Evolutionary conservation across 2,797 vertebrate species (phyloP).

Genomic region (Hippoglossus hippoglossus): DNA sequence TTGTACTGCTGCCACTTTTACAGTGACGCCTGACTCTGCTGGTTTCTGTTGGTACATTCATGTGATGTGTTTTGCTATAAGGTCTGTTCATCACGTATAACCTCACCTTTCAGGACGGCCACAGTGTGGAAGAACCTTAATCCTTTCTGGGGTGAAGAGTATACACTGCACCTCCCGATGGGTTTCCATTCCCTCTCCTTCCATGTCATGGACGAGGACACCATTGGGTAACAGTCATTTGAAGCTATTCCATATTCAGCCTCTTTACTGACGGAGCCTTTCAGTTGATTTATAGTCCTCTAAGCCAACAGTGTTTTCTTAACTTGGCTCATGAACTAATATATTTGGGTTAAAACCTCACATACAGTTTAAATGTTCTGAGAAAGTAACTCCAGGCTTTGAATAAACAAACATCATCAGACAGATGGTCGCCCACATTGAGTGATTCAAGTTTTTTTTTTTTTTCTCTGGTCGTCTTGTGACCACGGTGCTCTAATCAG

Average conservation of each 20-base stretch:
- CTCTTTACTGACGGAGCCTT: conserved; percentile 10
- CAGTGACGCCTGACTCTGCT: not conserved
- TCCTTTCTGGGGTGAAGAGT: conserved; percentile 95
- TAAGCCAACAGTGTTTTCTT: conserved; percentile 44
- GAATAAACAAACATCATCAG: conserved; percentile 65
- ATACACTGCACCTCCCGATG: conserved; percentile 88
- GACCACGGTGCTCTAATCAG: conserved; percentile 17
- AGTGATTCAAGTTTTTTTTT: conserved; percentile 46
- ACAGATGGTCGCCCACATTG: conserved; percentile 53
- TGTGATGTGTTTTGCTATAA: not conserved
- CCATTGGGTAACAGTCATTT: conserved; percentile 84
- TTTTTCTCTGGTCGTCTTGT: conserved; percentile 16
- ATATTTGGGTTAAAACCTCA: conserved; percentile 36
- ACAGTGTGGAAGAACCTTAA: conserved; percentile 93
- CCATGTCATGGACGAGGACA: conserved; percentile 94
- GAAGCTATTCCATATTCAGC: conserved; percentile 22
- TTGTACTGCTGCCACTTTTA: not conserved
- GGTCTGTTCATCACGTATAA: conserved; percentile 5
- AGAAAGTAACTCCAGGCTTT: conserved; percentile 49
- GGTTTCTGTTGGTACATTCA: not conserved
- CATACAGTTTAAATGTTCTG: conserved; percentile 49
- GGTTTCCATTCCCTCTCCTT: conserved; percentile 90
- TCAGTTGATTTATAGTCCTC: conserved; percentile 19
- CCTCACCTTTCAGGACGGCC: conserved; percentile 84
- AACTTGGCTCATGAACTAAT: conserved; percentile 40